Evolutionary conservation across 2,888 invertebrate genomes (phyloP).

Genomic region (Sylvicola fuscatus): DNA sequence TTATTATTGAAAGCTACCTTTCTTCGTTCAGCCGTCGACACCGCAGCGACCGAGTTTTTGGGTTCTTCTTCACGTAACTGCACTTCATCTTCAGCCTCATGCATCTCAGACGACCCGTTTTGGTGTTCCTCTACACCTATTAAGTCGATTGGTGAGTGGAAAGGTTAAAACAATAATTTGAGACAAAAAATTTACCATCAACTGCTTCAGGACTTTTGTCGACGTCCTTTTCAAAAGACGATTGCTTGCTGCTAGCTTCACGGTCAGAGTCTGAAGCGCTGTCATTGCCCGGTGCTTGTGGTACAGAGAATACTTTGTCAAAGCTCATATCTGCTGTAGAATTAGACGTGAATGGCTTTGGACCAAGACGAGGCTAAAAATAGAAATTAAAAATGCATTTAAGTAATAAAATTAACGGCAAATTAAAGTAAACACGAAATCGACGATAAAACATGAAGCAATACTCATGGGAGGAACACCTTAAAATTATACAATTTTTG

Average conservation of each 20-base stretch:
- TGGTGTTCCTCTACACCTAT: background rate
- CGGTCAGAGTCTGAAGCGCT: background rate
- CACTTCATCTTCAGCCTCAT: conserved; percentile 26
- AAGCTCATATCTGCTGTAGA: conserved; percentile 54
- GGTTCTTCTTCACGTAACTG: conserved; percentile 34
- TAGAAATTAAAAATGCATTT: conserved; percentile 8
- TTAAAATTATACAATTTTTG: too few species aligned
- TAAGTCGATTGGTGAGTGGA: too few species aligned
- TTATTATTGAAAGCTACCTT: conserved; percentile 31
- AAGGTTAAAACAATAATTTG: too few species aligned
- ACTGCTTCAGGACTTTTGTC: background rate
- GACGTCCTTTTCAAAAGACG: background rate
- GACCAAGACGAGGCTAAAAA: conserved; percentile 59
- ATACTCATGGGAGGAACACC: too few species aligned
- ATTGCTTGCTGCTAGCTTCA: conserved; percentile 25
- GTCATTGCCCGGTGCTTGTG: conserved; percentile 37
- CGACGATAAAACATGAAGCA: too few species aligned
- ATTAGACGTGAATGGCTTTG: conserved; percentile 65
- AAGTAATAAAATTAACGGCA: too few species aligned
- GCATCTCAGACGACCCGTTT: conserved; percentile 5
- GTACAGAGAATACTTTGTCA: conserved; percentile 65
- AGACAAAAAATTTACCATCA: background rate
- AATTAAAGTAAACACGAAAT: too few species aligned
- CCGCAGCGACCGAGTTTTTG: conserved; percentile 30
- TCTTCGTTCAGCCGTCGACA: conserved; percentile 60